Evolutionary conservation across 2,113 vertebrate species (phyloP).

Genomic region (Enhydra lutris): DNA sequence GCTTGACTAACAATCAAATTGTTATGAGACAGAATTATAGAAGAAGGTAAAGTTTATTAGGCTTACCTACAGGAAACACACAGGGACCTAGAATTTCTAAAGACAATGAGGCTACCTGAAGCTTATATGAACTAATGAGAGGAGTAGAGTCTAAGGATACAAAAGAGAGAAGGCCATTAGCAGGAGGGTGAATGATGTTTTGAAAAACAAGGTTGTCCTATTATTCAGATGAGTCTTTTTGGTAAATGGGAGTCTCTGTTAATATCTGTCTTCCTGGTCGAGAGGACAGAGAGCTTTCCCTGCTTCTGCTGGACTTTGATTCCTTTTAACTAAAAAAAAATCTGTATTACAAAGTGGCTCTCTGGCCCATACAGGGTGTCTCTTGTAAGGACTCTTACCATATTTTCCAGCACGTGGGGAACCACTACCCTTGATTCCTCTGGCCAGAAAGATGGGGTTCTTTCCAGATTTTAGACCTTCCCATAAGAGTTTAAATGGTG

Average conservation of each 20-base stretch:
- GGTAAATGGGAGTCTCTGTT: neutral
- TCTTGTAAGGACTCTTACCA: neutral
- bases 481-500: neutral
- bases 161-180: neutral
- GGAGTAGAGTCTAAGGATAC: neutral
- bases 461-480: neutral
- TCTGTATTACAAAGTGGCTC: neutral
- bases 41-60: neutral
- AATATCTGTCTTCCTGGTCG: neutral
- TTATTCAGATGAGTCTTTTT: neutral
- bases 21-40: neutral
- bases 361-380: neutral
- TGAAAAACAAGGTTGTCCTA: neutral
- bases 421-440: neutral
- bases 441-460: neutral
- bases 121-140: neutral
- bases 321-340: neutral
- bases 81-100: neutral
- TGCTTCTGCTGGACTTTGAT: neutral
- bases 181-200: neutral
- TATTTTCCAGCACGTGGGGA: neutral
- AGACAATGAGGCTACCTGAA: neutral
- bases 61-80: neutral
- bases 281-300: neutral
- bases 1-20: neutral